Evolutionary conservation across 2,797 vertebrate genomes (phyloP).

Genomic region (Halcyon leucocephala): DNA sequence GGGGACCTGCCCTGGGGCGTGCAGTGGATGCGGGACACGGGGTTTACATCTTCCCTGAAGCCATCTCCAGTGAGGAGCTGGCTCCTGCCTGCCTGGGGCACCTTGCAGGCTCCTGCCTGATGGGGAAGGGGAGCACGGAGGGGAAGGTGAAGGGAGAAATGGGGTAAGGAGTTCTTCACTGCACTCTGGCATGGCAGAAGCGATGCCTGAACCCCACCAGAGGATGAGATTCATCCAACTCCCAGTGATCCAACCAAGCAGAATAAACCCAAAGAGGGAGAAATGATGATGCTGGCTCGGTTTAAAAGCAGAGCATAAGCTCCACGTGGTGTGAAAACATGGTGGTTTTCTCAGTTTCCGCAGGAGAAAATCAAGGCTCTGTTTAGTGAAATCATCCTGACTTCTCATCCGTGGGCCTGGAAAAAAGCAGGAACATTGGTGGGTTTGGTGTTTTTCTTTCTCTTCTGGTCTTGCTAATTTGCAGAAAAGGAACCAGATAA

Average conservation of each 20-base stretch:
- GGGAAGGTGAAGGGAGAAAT: rapidly evolving
- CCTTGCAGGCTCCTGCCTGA: background rate
- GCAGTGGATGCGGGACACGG: rapidly evolving
- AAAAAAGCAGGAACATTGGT: background rate
- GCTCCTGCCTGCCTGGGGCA: background rate
- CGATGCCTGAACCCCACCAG: background rate
- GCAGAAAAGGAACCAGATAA: conserved; percentile 27
- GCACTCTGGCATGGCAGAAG: background rate
- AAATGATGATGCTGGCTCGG: background rate
- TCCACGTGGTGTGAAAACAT: background rate
- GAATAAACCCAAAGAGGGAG: background rate
- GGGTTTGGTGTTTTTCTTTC: background rate
- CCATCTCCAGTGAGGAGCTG: background rate
- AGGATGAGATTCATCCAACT: background rate
- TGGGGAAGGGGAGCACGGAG: background rate
- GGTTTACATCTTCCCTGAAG: background rate
- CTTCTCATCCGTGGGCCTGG: background rate
- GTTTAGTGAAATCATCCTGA: background rate
- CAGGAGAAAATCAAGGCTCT: background rate
- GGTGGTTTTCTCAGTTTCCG: background rate
- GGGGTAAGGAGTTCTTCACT: background rate
- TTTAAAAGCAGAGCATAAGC: background rate
- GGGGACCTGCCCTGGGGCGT: background rate
- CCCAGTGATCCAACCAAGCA: background rate
- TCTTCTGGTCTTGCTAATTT: background rate